phyloP scores from a whole-genome alignment of 1,140 invertebrate genomes.

The Aphelinus certus region DNA sequence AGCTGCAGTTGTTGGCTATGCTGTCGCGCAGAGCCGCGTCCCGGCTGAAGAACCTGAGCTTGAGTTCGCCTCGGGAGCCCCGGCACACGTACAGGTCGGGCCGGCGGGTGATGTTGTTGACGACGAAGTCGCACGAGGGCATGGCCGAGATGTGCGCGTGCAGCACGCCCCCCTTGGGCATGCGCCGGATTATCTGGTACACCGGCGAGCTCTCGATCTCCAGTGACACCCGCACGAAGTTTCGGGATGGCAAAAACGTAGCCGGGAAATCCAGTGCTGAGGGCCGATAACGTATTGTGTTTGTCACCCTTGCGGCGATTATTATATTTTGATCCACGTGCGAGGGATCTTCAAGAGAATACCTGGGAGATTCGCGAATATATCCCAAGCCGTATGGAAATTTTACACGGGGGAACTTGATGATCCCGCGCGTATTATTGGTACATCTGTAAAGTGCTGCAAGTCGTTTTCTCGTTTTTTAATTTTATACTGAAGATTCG shows the following conservation, averaged over 20 bases:
- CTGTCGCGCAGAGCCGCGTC: slow-evolving; percentile 44
- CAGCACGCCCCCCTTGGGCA: slow-evolving; percentile 78
- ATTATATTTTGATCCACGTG: too few relatives aligned
- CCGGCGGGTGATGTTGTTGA: slow-evolving; percentile 74
- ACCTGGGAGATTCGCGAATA: too few relatives aligned
- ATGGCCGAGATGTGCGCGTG: slow-evolving; percentile 78
- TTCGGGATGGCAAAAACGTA: slow-evolving; percentile 71
- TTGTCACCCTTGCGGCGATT: too few relatives aligned
- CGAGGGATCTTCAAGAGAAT: too few relatives aligned
- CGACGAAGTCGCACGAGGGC: slow-evolving; percentile 72
- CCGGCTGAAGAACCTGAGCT: slow-evolving; percentile 54
- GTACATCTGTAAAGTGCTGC: too few relatives aligned
- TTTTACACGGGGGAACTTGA: too few relatives aligned
- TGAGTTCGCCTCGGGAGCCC: slow-evolving; percentile 61
- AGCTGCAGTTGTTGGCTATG: slow-evolving; percentile 57
- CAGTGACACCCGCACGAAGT: slow-evolving; percentile 73
- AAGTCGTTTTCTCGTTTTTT: too few relatives aligned
- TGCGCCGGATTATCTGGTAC: slow-evolving; percentile 74
- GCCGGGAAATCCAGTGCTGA: slow-evolving; percentile 57
- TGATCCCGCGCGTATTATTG: too few relatives aligned
- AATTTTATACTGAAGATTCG: too few relatives aligned
- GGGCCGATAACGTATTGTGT: slow-evolving; percentile 55
- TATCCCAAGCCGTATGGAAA: too few relatives aligned
- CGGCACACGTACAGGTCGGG: slow-evolving; percentile 75
- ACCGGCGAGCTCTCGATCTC: slow-evolving; percentile 73